Evolutionary conservation across 2,113 vertebrate species (phyloP).

Genomic region (Leucoraja erinaceus): DNA sequence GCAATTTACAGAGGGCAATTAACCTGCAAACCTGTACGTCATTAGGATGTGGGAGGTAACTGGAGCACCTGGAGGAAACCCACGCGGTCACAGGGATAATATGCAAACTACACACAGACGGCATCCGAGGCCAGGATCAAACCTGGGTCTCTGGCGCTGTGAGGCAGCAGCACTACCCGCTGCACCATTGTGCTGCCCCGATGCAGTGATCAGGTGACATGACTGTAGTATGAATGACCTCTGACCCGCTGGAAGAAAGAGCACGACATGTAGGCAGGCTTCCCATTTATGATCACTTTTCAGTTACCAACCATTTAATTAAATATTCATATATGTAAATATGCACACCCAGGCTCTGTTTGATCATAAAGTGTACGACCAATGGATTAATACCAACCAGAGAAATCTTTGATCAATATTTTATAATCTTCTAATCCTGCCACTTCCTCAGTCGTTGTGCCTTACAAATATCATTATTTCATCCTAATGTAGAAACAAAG

Average conservation of each 20-base stretch:
- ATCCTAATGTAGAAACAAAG: neutral
- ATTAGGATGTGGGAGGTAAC: no score
- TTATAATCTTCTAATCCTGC: neutral
- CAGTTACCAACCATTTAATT: neutral
- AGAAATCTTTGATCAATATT: neutral
- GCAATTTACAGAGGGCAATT: no score
- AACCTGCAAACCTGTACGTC: no score
- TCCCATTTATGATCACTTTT: neutral
- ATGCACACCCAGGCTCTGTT: neutral
- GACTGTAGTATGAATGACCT: neutral
- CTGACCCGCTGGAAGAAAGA: neutral
- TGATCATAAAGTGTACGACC: neutral
- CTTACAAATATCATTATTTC: neutral
- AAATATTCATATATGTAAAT: no score
- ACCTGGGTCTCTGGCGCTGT: no score
- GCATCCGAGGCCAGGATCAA: no score
- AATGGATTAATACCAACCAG: neutral
- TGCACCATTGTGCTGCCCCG: no score
- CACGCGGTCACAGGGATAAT: no score
- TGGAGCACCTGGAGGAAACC: no score
- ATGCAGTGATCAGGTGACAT: neutral
- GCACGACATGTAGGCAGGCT: neutral
- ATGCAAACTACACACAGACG: no score
- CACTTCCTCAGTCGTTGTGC: neutral
- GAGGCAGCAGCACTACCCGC: no score